Base-by-base conservation (phyloP, 2,113 vertebrate genomes). In the Heloderma charlesbogerti region DNA sequence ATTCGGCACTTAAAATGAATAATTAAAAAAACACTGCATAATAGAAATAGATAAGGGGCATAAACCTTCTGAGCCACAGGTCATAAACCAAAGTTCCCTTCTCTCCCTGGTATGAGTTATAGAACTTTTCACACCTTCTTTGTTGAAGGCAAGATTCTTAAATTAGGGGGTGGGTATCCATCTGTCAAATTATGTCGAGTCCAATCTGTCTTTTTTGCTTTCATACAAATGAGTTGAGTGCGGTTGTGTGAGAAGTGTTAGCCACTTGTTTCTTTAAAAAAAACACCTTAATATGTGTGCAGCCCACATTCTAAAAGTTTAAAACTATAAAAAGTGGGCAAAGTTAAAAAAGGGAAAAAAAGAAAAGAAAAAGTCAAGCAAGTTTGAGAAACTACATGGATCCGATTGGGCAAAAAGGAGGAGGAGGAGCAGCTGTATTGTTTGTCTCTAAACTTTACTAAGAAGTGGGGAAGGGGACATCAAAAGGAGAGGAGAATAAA, bases 1-100 rank as follows among this genome's bases (percentile, higher is more conserved):
- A 78, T 66, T 78, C 82, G 40, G 89, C 82, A 90, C 82, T 90
- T 90, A 90, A 90, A 78, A 90, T 90, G 82, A 90, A 90, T 90
- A 78, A 90, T 90, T 90, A 78, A 45, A 78, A 91, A 88, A 57
- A 57, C 54, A 27, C 86, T 54, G 60, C 71, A 63, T 84, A 31
- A 75, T 83, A 83, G 80, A 83, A 88, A 84, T 31, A 75, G 54
- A 83, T 87, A 60, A 87, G 40, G 54, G 85, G 54, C 69, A 87
- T 63, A 83, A 88, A 88, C 85, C 10, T 27, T 2, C 51, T n/a
- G 13, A 72, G 31, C 29, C 51, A 45, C 45, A 69, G 72, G 57
- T 43, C 72, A 71, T 27, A 29, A 82, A 71, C 20, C 72, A 79
- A 69, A 12, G 3, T 48, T 48, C 40, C 25, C 54, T 18, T 3